These are phyloP conservation scores for Pomatostomus ruficeps DNA, from an alignment of 2,113 vertebrate genomes.

Conservation along the genomic window DNA sequence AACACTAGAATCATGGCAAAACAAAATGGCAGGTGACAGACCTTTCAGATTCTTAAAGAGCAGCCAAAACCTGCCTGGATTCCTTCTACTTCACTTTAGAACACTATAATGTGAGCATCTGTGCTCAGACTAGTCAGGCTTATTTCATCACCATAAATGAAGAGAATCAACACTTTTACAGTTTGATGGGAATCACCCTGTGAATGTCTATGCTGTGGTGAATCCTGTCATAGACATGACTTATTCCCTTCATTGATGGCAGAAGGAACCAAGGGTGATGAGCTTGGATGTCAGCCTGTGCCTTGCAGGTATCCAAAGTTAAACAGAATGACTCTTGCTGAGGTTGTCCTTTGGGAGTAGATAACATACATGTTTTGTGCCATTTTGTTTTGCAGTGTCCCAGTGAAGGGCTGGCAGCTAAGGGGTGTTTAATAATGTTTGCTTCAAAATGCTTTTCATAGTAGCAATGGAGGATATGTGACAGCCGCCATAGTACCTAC, in stretches of 20 bases:
- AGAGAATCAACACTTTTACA: neutral
- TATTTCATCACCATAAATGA: neutral
- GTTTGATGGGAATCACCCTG: neutral
- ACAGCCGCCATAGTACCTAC: neutral
- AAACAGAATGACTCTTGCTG: neutral
- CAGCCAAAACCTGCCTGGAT: neutral
- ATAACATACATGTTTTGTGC: neutral
- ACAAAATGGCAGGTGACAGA: neutral
- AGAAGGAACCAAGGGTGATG: neutral
- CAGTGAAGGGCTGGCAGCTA: neutral
- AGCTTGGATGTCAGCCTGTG: fast-evolving
- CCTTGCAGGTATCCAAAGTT: neutral
- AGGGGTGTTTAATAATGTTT: neutral
- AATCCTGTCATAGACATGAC: neutral
- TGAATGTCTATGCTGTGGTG: neutral
- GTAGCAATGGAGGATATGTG: neutral
- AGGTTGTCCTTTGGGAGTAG: neutral
- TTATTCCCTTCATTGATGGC: neutral
- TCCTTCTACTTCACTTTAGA: neutral
- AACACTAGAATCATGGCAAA: neutral
- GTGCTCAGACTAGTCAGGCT: neutral
- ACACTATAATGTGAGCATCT: neutral
- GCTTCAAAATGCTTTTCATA: neutral
- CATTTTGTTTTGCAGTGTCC: neutral
- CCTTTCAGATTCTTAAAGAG: neutral